phyloP scores from a whole-genome alignment of 2,113 vertebrate species.

The Rhinopomastus cyanomelas region DNA sequence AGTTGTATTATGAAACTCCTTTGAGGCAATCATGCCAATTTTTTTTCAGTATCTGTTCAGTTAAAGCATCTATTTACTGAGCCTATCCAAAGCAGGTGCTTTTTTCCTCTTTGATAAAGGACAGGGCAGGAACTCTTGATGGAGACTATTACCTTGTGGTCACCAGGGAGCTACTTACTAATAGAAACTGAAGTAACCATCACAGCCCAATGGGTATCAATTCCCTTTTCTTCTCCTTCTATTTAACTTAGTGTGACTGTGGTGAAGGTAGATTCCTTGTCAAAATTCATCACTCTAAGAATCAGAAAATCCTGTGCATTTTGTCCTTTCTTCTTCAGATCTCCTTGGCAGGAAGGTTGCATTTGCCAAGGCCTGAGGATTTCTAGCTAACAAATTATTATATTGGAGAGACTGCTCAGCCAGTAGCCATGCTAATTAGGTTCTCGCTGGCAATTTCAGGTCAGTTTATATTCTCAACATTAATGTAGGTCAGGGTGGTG shows the following conservation, averaged over 20 bases:
- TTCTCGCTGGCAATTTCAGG: conserved; percentile 39
- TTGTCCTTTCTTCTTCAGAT: conserved; percentile 28
- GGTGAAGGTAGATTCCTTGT: neutral
- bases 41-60: neutral
- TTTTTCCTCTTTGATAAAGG: neutral
- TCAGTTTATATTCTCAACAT: conserved; percentile 9
- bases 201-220: neutral
- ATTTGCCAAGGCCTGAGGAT: conserved; percentile 22
- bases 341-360: conserved; percentile 24
- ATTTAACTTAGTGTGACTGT: neutral
- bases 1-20: neutral
- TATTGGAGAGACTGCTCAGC: conserved; percentile 24
- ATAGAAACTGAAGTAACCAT: neutral
- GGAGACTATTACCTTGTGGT: neutral
- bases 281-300: neutral
- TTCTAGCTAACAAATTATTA: conserved; percentile 57
- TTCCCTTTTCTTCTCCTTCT: neutral
- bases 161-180: neutral
- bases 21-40: neutral
- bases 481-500: conserved; percentile 6
- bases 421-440: conserved; percentile 46
- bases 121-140: neutral
- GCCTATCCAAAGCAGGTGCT: neutral
- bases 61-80: neutral
- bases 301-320: neutral